Base-by-base conservation (phyloP, 30 jellyfish, hydroid and myxozoan genomes). In the Rhopilema esculentum region DNA sequence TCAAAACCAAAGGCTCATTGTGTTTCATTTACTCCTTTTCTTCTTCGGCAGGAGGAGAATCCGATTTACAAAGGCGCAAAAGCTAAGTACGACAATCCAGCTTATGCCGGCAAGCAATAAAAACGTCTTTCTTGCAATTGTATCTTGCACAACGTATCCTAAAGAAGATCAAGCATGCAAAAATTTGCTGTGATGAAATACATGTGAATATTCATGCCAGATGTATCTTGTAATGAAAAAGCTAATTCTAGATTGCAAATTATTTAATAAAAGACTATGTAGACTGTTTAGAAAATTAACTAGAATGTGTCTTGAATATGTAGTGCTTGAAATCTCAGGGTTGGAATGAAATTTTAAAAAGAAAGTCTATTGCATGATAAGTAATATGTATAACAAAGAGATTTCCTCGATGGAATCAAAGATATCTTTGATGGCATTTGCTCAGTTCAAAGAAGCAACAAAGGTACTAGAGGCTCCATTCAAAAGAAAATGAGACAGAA, bases 61-160 rank as follows among this genome's bases (percentile, higher is more conserved):
- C 98, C 98, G 19, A 70, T 93, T 29, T 93, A 93, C 83, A 88
- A 89, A 77, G 93, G 87, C 33, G 90, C 98, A 1, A 93, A 93
- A 50, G 97, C 91, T 50, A 81, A 93, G 88, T 93, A 83, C 89
- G 95, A 88, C 65, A 93, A 93, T 83, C 98, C 98, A 25, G 95
- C 93, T 18, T 93, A 83, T 74, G 98, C 96, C 66, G 98, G 98
- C n/a, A 85, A 85, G 53, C 78, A 69, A 51, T 85, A 40, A 66
- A 0, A 50, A 48, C 27, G 49, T 2, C 72, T 63, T 18, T 4
- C 8, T 63, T 4, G 4, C 57, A 40, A 40, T 2, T 12, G 57
- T 40, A 40, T 12, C 6, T 40, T 40, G 57, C 12, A 12, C n/a
- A 12, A 40, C 12, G 57, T 40, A 40, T 40, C 9, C 12, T 6